Evolutionary conservation across 2,888 invertebrate species (phyloP), one percentile per base, ranked within the genome.

Genomic region (Cataglyphis livida): DNA sequence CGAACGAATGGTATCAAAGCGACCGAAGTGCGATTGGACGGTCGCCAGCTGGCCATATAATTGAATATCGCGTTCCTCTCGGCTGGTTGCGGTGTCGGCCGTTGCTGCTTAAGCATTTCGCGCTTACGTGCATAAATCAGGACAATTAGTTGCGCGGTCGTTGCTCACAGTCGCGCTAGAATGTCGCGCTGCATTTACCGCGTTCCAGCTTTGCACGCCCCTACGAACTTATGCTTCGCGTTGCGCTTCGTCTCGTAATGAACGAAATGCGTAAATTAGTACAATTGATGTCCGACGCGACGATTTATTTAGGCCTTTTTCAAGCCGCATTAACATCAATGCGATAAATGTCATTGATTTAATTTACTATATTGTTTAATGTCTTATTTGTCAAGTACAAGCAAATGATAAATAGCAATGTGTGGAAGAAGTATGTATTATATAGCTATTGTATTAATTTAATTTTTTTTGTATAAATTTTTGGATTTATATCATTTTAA

Each of bases 31-130:
- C 87, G 87, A 92, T 92, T 93, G 93, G 92, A 91, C 62, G 38
- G 83, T 61, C 61, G 91, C 92, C 92, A 92, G 89, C 86, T 90
- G 89, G 90, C 84, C 87, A 88, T 91, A 91, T 92, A 92, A 92
- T 92, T 90, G 91, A 91, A 90, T 90, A 88, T 87, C 87, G 83
- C 85, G 87, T 87, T 88, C 82, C 83, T 82, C 84, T 87, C 87
- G 84, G 83, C 66, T 85, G 84, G 84, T 70, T 84, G 87, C 88
- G 86, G 84, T 86, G 89, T 88, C 86, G 87, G 76, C 54, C 70
- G 87, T 68, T 62, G 71, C 78, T 79, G 78, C 78, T 85, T 83
- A 64, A 70, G 81, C 82, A 79, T 65, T 86, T 84, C 81, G 61
- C 44, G 76, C 81, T 51, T 64, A 65, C 81, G 84, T 81, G 87